These are phyloP conservation scores for Lithobates pipiens DNA, from an alignment of 2,797 vertebrate species.

Conservation along the genomic window DNA sequence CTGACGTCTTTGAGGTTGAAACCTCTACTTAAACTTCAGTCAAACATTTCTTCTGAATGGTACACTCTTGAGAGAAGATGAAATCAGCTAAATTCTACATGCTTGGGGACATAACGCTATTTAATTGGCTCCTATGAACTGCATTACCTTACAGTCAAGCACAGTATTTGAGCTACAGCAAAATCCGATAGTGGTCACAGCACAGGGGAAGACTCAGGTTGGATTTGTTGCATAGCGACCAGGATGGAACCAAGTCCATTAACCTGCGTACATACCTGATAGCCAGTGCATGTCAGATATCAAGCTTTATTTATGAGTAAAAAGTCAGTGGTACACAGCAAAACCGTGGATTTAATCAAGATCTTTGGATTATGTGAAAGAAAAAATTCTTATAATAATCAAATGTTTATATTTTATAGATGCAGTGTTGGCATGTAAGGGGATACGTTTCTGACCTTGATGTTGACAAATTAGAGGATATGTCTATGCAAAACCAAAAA, in stretches of 20 bases:
- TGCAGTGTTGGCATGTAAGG: neutral
- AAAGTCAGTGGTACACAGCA: neutral
- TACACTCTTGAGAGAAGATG: neutral
- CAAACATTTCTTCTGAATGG: neutral
- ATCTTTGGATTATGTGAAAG: neutral
- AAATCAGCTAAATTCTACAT: neutral
- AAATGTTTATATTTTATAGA: neutral
- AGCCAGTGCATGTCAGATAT: neutral
- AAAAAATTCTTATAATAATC: neutral
- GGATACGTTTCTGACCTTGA: no score
- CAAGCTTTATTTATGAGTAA: neutral
- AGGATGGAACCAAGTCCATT: neutral
- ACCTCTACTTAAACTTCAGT: neutral
- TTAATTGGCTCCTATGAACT: neutral
- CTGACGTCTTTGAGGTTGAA: neutral
- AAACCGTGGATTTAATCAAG: neutral
- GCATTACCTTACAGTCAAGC: neutral
- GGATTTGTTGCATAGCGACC: constrained; percentile 38
- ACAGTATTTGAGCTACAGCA: neutral
- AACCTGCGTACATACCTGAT: neutral
- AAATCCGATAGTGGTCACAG: neutral
- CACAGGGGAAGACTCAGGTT: neutral
- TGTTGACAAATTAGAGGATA: neutral
- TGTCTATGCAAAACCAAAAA: no score
- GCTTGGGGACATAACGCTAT: neutral